phyloP scores from a whole-genome alignment of 2,113 vertebrate genomes.

The Aepyceros melampus region DNA sequence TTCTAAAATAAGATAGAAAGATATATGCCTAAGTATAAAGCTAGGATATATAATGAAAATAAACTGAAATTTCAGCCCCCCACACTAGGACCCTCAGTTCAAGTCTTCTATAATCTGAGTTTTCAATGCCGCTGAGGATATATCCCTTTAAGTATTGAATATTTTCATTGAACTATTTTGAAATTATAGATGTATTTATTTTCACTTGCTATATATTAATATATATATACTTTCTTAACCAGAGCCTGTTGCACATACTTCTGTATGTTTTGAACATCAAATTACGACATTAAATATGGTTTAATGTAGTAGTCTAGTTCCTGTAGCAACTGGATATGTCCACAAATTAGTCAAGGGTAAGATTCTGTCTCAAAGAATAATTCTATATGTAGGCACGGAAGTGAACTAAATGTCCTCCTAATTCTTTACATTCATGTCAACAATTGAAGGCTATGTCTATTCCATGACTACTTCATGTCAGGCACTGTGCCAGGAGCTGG shows the following conservation, averaged over 20 bases:
- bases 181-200: background rate
- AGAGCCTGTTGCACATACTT: background rate
- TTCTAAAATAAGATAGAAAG: background rate
- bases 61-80: background rate
- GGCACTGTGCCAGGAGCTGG: background rate
- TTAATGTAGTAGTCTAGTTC: background rate
- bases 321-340: background rate
- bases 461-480: background rate
- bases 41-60: background rate
- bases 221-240: background rate
- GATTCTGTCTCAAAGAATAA: background rate
- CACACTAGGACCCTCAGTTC: background rate
- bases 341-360: background rate
- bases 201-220: background rate
- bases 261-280: background rate
- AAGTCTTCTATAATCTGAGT: background rate
- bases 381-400: background rate
- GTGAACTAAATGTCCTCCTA: background rate
- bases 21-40: background rate
- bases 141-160: background rate
- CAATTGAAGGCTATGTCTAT: background rate
- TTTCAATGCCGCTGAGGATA: background rate
- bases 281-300: constrained; percentile 7
- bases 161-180: background rate
- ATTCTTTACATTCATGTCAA: background rate